Evolutionary conservation across 1,140 invertebrate genomes (phyloP), one percentile per base, ranked within the genome.

Genomic region (Holotrichia oblita): DNA sequence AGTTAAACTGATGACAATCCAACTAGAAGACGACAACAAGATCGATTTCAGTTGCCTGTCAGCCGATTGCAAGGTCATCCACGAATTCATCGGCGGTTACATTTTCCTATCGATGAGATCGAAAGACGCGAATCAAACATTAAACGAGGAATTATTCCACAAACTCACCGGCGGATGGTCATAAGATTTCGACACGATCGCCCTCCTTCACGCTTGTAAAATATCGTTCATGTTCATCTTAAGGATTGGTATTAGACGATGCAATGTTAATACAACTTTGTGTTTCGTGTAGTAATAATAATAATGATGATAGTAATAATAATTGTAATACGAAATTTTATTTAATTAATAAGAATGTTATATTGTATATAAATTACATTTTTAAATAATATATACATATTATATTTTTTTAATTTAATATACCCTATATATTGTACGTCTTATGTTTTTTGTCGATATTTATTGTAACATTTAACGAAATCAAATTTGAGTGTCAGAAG

Each of bases 41-140:
- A 94, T 99, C 10, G 93, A 96, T 78, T 99, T 99, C 88, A 95
- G 95, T 55, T 97, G 96, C 79, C 92, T 97, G 61, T 97, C 96
- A 4, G 96, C 97, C 0, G 97, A 99, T 86, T 99, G 98, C 85
- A 99, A 99, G 90, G 97, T 99, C 0, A 94, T 99, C 6, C 98
- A 99, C 86, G 98, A 99, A 87, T 99, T 99, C 86, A 99, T 99
- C 81, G 97, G 98, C 17, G 98, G 98, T 10, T 99, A 99, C 88
- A 99, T 99, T 76, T 99, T 99, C 90, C 90, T 99, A 76, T 99
- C 97, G 0, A 98, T 99, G 94, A 89, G 98, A 64, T 98, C 97
- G 2, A 99, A 99, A 87, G 98, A 99, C 85, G 97, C 97, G 79
- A 99, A 98, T 88, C 98, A 99, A 88, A 94, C 94, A 0, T 89